A percentile compares a stretch with the other conserved stretches of the same genome.
phyloP scores from a whole-genome alignment of 2,113 vertebrate species.

The Syrrhaptes paradoxus region DNA sequence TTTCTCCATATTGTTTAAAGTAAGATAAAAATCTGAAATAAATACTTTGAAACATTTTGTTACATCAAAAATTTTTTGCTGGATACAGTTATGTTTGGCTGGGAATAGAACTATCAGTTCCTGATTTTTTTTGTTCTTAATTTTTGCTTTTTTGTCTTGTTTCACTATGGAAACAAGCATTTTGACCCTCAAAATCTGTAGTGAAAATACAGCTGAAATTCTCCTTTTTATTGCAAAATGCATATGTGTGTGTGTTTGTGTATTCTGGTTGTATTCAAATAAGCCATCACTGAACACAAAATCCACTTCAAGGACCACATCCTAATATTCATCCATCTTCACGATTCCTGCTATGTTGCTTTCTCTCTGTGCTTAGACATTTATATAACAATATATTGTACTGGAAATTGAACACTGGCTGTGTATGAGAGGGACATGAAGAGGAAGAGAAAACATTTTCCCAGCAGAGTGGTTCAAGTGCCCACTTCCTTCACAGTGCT shows the following conservation, averaged over 20 bases:
- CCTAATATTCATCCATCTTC: background rate
- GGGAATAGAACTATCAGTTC: background rate
- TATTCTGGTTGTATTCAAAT: background rate
- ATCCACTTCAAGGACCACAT: background rate
- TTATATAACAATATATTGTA: background rate
- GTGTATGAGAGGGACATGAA: rapidly evolving
- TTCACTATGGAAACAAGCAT: background rate
- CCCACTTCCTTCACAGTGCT: background rate
- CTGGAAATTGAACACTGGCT: background rate
- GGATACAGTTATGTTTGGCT: background rate
- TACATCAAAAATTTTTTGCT: background rate
- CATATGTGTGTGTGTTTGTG: background rate
- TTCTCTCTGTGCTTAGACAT: background rate
- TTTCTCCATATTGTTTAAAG: background rate
- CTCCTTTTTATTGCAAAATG: background rate
- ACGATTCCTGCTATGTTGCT: background rate
- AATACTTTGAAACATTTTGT: background rate
- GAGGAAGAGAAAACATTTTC: background rate
- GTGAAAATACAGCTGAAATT: background rate
- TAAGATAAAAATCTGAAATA: background rate
- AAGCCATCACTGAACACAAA: background rate
- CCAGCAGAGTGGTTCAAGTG: background rate
- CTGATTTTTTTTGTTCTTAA: background rate
- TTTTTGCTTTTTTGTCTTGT: background rate
- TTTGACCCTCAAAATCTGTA: background rate